These are phyloP conservation scores for Cercopithecus mona DNA, from an alignment of 2,113 vertebrate genomes.

Conservation along the genomic window DNA sequence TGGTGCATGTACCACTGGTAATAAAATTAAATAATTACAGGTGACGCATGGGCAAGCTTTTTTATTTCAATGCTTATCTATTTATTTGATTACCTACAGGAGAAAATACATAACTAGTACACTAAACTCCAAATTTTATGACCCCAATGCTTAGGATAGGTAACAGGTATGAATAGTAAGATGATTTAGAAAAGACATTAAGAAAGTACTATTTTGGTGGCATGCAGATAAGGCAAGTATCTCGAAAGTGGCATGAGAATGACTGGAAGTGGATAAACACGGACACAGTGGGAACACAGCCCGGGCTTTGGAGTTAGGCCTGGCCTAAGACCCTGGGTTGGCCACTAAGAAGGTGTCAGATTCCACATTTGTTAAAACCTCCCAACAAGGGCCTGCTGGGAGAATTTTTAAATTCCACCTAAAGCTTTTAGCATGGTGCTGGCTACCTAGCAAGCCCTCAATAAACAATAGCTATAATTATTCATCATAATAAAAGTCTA, in stretches of 20 bases:
- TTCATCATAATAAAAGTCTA: neutral
- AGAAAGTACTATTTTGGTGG: neutral
- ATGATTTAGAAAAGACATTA: neutral
- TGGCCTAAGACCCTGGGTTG: neutral
- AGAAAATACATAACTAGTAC: neutral
- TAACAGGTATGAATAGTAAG: neutral
- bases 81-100: neutral
- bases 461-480: neutral
- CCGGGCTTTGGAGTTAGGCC: neutral
- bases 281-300: neutral
- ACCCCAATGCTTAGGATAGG: neutral
- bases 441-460: neutral
- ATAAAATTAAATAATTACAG: neutral
- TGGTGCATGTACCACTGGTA: neutral
- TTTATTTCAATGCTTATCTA: neutral
- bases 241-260: neutral
- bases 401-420: neutral
- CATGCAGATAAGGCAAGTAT: neutral
- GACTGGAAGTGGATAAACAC: neutral
- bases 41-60: neutral
- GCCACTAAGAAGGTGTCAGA: neutral
- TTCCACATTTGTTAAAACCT: neutral
- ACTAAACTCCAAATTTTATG: neutral
- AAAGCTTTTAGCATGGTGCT: neutral
- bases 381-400: neutral